Evolutionary conservation across 2,113 vertebrate species (phyloP), one percentile per base, ranked within the genome.

Genomic region (Daphoenositta chrysoptera): DNA sequence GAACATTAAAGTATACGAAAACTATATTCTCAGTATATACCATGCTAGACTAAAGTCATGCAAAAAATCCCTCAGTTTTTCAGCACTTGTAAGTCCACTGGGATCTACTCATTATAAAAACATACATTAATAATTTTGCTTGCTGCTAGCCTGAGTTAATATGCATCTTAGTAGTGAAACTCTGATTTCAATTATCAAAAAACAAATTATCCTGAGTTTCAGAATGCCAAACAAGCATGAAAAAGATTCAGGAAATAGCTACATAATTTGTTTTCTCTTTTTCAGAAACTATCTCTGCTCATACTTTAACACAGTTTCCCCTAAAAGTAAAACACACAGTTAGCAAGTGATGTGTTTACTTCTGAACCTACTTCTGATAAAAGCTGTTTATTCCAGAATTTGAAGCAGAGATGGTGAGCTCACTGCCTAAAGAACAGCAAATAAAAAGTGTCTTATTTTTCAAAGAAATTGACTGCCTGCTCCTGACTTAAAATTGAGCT

Each of bases 161-260:
- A 88, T 90, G 92, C 28, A 77, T 94, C 66, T 90, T 73, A 57
- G n/a, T 65, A 61, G n/a, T 73, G 57, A 92, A 95, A 94, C 26
- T 76, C 78, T 83, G 85, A 86, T 96, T 95, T 92, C 69, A 64
- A 47, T 64, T 73, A 84, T 33, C 35, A 56, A 84, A 47, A 86
- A 86, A 13, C 79, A 94, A 96, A 96, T 95, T 94, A 96, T 92
- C n/a, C 88, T 70, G 85, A 96, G 79, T 92, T 94, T 86, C 85
- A 88, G 48, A 83, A 92, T 61, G 57, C 77, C 6, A 26, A 87
- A 88, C n/a, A 90, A 86, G 63, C 88, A 95, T 92, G 35, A 90
- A 94, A 95, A 95, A 85, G 75, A 83, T 66, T 92, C 71, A 86
- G 79, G 79, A 94, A 94, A 94, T 88, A 93, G 37, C 90, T 92